A percentile compares a stretch with the other conserved stretches of the same genome.
Conservation (phyloP, 2,888 invertebrate genomes). For the Mesochorus sp. region DNA sequence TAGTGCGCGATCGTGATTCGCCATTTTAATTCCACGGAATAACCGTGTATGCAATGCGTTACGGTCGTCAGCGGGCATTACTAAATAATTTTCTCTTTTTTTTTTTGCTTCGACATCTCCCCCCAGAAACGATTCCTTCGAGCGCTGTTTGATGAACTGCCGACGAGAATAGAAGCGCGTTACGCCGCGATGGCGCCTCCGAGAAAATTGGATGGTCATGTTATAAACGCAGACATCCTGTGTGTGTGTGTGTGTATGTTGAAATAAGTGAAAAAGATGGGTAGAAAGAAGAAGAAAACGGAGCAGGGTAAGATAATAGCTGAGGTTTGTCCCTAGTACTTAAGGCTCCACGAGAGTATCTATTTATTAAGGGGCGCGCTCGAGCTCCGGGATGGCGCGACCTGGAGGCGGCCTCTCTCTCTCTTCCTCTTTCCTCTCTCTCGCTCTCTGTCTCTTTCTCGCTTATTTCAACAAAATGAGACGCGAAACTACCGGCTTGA, state of each 20-base stretch:
- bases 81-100: neutral
- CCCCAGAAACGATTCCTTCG: neutral
- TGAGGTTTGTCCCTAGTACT: constrained; percentile 51
- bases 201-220: constrained; percentile 55
- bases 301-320: constrained; percentile 55
- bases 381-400: neutral
- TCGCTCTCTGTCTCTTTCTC: no score
- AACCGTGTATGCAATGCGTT: no score
- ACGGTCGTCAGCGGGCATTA: no score
- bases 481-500: constrained; percentile 22
- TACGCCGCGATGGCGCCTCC: constrained; percentile 60
- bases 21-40: no score
- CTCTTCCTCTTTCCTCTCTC: neutral
- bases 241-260: constrained; percentile 39
- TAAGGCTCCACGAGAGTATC: constrained; percentile 54
- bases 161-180: constrained; percentile 36
- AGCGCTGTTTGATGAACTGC: constrained; percentile 25
- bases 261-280: constrained; percentile 30
- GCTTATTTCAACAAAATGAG: constrained; percentile 3
- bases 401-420: constrained; percentile 6
- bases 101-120: no score
- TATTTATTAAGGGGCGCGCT: constrained; percentile 60
- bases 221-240: constrained; percentile 54
- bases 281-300: constrained; percentile 16
- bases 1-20: no score